Evolutionary conservation across 1,140 invertebrate genomes (phyloP).

Genomic region (Lordiphosa clarofinis): DNA sequence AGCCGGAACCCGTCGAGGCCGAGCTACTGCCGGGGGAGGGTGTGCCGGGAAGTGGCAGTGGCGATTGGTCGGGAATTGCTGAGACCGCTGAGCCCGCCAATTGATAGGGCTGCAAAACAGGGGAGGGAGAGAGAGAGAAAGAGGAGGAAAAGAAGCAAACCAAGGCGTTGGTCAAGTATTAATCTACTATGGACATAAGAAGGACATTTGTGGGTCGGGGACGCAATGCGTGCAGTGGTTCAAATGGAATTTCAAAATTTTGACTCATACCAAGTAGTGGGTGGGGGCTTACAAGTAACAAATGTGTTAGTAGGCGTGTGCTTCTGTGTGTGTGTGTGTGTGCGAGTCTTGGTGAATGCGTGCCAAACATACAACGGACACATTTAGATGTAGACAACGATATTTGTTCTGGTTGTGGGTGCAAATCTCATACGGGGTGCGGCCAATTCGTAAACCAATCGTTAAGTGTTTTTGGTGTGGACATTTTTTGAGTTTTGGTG

Average conservation of each 20-base stretch:
- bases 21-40: constrained; percentile 80
- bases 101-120: constrained; percentile 77
- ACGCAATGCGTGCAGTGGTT: constrained; percentile 37
- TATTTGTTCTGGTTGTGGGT: constrained; percentile 22
- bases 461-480: background rate
- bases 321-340: constrained; percentile 1
- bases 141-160: constrained; percentile 17
- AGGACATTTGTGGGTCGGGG: constrained; percentile 5
- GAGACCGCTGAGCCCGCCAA: constrained; percentile 80
- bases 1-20: constrained; percentile 77
- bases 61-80: constrained; percentile 79
- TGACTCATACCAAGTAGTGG: constrained; percentile 1
- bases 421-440: constrained; percentile 24
- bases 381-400: constrained; percentile 24
- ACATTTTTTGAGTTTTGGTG: constrained; percentile 3
- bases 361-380: constrained; percentile 27
- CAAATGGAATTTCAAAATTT: constrained; percentile 14
- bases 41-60: constrained; percentile 80
- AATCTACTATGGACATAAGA: constrained; percentile 2
- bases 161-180: constrained; percentile 21
- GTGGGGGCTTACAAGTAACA: background rate
- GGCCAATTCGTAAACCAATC: constrained; percentile 52
- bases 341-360: background rate
- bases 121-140: constrained; percentile 2
- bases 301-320: constrained; percentile 19